A percentile compares a stretch with the other conserved stretches of the same genome.
These are phyloP conservation scores for Sigmodon hispidus DNA, from an alignment of 2,113 vertebrate species.

Conservation along the genomic window DNA sequence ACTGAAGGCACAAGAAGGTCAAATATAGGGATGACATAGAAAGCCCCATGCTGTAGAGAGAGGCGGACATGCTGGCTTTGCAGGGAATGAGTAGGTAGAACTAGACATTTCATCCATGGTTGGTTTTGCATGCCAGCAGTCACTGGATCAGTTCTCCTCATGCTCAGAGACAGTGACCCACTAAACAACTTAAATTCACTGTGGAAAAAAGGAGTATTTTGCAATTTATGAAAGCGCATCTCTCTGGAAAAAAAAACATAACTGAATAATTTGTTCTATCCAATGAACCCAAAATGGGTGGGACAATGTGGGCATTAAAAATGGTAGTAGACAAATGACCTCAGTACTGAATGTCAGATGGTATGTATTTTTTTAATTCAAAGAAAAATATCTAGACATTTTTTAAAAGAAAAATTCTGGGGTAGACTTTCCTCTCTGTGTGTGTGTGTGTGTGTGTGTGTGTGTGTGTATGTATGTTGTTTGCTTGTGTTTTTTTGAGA, in stretches of 20 bases:
- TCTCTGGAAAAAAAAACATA: not conserved
- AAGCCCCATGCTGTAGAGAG: not conserved
- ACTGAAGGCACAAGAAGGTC: not conserved
- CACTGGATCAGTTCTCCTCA: not conserved
- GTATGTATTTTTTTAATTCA: not conserved
- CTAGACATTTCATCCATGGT: not conserved
- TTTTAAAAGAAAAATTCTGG: not conserved
- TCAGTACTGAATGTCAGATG: not conserved
- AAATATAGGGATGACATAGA: not conserved
- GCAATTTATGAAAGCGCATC: not conserved
- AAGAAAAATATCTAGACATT: not conserved
- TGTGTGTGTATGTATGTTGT: not conserved
- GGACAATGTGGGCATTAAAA: not conserved
- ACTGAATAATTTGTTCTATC: not conserved
- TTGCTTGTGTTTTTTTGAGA: not conserved
- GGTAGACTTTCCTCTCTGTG: not conserved
- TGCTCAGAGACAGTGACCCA: not conserved
- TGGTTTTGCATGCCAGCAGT: rapidly evolving
- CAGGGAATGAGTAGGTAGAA: not conserved
- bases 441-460: not conserved
- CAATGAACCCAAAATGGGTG: not conserved
- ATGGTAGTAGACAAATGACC: not conserved
- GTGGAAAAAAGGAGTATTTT: not conserved
- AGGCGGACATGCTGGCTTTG: not conserved
- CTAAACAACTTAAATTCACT: not conserved